phyloP scores from a whole-genome alignment of 1,140 invertebrate genomes.

The Homalodisca vitripennis region DNA sequence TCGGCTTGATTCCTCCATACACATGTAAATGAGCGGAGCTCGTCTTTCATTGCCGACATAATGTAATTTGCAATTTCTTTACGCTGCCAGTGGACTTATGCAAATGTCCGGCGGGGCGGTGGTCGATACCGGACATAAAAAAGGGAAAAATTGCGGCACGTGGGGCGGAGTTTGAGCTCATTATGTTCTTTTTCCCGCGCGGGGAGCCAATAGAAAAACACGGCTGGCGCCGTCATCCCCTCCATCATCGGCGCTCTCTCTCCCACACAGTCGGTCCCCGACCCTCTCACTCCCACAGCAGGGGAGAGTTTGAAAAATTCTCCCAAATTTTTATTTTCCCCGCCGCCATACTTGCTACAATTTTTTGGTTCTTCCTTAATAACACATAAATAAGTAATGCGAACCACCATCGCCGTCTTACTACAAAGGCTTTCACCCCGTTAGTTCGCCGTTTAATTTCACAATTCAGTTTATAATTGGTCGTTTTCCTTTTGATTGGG shows the following conservation, averaged over 20 bases:
- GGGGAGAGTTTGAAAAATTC: constrained; percentile 21
- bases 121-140: constrained; percentile 21
- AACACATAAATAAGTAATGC: constrained; percentile 30
- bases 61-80: constrained; percentile 30
- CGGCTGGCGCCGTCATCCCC: background rate
- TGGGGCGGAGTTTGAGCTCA: constrained; percentile 1
- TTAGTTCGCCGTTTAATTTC: constrained; percentile 14
- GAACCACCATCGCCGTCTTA: background rate
- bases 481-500: background rate
- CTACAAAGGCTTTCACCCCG: background rate
- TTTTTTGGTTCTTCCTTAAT: constrained; percentile 25
- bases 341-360: constrained; percentile 19
- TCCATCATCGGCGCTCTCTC: constrained; percentile 6
- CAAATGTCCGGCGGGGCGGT: background rate
- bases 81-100: constrained; percentile 18
- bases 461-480: constrained; percentile 11
- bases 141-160: constrained; percentile 17
- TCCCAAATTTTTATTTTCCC: constrained; percentile 4
- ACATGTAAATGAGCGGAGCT: constrained; percentile 5
- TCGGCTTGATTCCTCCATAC: constrained; percentile 2
- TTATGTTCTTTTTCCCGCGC: constrained; percentile 20
- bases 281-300: background rate
- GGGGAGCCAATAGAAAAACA: constrained; percentile 26
- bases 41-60: constrained; percentile 22
- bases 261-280: background rate